These are phyloP conservation scores for Apostichopus japonicus DNA, from an alignment of 35 echinoderm and acorn worm species.

Conservation along the genomic window DNA sequence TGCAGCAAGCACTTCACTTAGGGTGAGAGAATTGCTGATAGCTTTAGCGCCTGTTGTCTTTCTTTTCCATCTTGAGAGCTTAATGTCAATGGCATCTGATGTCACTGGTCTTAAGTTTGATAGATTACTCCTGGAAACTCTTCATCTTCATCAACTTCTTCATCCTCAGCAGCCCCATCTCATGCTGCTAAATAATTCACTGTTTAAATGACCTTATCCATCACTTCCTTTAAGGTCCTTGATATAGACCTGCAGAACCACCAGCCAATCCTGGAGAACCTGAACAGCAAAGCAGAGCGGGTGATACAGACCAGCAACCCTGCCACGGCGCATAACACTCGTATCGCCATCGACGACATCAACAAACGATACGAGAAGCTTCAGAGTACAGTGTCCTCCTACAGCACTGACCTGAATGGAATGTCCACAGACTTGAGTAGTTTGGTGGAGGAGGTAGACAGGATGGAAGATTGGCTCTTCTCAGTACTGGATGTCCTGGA, in stretches of 20 bases:
- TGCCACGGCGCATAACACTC: conserved; percentile 74
- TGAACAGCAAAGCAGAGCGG: conserved; percentile 57
- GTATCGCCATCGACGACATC: conserved; percentile 65
- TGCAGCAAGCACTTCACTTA: too few species aligned
- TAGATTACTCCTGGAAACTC: too few species aligned
- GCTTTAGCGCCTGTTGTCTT: too few species aligned
- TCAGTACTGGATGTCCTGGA: conserved; percentile 84
- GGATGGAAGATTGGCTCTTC: conserved; percentile 96
- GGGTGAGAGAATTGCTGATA: too few species aligned
- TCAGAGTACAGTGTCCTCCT: conserved; percentile 2
- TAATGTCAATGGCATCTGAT: too few species aligned
- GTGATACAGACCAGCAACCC: conserved; percentile 80
- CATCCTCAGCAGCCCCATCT: too few species aligned
- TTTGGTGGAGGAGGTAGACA: conserved; percentile 89
- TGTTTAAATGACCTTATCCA: too few species aligned
- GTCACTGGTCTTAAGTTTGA: too few species aligned
- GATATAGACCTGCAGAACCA: conserved; percentile 85
- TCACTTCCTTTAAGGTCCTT: conserved; percentile 60
- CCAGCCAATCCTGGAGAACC: conserved; percentile 75
- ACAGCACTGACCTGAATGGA: conserved; percentile 73
- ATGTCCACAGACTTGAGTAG: conserved; percentile 75
- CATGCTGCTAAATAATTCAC: too few species aligned
- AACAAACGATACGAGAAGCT: conserved; percentile 76
- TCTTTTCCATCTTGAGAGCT: too few species aligned
- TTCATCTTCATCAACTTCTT: too few species aligned